Percentiles rank a stretch among this genome's conserved stretches.
Conservation (phyloP, 2,888 invertebrate species). For the Nymphalis c-album region DNA sequence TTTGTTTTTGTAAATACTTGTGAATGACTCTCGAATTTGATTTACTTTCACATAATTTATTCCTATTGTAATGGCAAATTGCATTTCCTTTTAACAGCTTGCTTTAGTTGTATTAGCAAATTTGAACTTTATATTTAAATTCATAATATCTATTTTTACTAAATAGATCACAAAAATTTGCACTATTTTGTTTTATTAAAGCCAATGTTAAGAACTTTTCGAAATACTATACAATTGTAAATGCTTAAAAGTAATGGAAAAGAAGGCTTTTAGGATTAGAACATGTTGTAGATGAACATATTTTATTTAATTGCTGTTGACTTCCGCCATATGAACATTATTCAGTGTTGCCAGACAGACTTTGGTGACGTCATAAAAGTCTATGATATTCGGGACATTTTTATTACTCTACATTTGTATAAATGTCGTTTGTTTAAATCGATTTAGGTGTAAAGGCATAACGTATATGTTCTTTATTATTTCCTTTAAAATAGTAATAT, state of each 20-base stretch:
- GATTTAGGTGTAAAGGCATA: too few species aligned
- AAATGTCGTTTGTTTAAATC: too few species aligned
- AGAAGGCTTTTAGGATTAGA: not conserved
- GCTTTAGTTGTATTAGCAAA: not conserved
- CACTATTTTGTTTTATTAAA: slow-evolving; percentile 1
- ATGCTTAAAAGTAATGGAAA: not conserved
- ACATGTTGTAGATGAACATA: not conserved
- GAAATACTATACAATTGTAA: not conserved
- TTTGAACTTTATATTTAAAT: not conserved
- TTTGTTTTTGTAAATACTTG: slow-evolving; percentile 17
- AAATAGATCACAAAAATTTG: not conserved
- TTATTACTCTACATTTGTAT: too few species aligned
- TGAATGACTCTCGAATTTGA: slow-evolving; percentile 25
- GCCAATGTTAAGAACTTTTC: not conserved
- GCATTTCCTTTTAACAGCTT: slow-evolving; percentile 21
- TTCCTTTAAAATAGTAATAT: not conserved
- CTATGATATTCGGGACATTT: too few species aligned
- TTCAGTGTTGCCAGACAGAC: too few species aligned
- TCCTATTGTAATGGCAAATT: slow-evolving; percentile 31
- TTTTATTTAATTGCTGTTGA: too few species aligned
- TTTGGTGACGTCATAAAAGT: too few species aligned
- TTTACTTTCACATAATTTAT: slow-evolving; percentile 33
- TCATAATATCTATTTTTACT: slow-evolving; percentile 3
- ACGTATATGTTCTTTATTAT: too few species aligned
- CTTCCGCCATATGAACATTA: too few species aligned